These are phyloP conservation scores for Oscheius sp. DNA, from an alignment of 2,888 invertebrate genomes.

Conservation along the genomic window DNA sequence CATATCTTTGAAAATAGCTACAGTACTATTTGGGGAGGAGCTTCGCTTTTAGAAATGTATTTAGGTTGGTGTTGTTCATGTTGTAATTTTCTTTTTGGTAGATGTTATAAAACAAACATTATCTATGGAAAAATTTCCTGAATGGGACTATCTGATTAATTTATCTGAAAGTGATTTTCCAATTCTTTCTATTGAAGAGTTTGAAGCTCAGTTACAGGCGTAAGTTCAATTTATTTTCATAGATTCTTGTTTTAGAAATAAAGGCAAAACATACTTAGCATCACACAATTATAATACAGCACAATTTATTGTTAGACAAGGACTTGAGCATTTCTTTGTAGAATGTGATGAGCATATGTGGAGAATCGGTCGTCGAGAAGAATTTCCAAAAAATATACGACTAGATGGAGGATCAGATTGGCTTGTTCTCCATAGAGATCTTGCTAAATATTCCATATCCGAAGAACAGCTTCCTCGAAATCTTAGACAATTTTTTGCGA, in stretches of 20 bases:
- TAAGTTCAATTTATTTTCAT: neutral
- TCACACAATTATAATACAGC: conserved; percentile 87
- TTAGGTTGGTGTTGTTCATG: conserved; percentile 51
- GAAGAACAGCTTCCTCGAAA: conserved; percentile 55
- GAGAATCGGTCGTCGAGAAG: conserved; percentile 79
- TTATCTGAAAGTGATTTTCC: conserved; percentile 72
- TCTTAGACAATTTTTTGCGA: conserved; percentile 59
- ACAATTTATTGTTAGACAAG: conserved; percentile 93
- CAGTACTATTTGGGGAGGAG: conserved; percentile 95
- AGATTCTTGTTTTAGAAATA: conserved; percentile 75
- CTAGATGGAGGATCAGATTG: conserved; percentile 98
- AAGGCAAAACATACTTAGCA: conserved; percentile 91
- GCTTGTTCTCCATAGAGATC: conserved; percentile 88
- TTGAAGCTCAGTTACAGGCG: conserved; percentile 54
- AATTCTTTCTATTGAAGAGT: conserved; percentile 63
- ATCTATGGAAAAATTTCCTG: conserved; percentile 38
- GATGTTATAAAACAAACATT: conserved; percentile 39
- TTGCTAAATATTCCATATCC: conserved; percentile 83
- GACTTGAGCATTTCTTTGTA: conserved; percentile 92
- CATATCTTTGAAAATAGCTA: conserved; percentile 50
- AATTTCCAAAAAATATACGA: conserved; percentile 78
- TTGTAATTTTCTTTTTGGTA: neutral
- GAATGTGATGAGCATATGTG: conserved; percentile 99
- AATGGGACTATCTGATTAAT: conserved; percentile 71
- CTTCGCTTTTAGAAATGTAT: conserved; percentile 91